Evolutionary conservation across 2,113 vertebrate species (phyloP), one percentile per base, ranked within the genome.

Genomic region (Erythrocercus mccallii): DNA sequence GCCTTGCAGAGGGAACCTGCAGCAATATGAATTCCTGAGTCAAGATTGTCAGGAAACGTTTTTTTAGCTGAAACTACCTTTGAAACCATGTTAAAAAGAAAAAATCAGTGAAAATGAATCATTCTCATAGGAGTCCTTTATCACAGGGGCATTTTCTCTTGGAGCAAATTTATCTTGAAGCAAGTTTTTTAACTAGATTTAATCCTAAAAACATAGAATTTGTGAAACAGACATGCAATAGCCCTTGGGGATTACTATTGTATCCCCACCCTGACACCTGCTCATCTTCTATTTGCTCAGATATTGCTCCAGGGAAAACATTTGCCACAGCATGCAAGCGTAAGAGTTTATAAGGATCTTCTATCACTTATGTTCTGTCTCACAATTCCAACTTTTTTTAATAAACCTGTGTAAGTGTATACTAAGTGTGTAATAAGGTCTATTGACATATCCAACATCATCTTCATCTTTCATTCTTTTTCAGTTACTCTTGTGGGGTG

Each of bases 261-360:
- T 31, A 83, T 51, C 45, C 47, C 64, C 42, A 86, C 53, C 58
- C 65, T 74, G 57, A 88, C 94, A 95, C 93, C 90, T 96, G 94
- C 58, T 86, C 56, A 64, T 66, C 68, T 60, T 82, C 84, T 82
- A 13, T 81, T 73, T 81, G 40, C 62, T 92, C 42, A 44, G 44
- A 33, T 90, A 78, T 73, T 77, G 48, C 79, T 64, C 18, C 40
- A 53, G 51, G 85, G 68, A 33, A 66, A 83, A 44, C 24, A 92
- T 83, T 86, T 93, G 85, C 40, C 82, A 64, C 64, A 68, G 72
- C 88, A 68, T 45, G 88, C 60, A 94, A 84, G 68, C 35, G 22
- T 64, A 65, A 60, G 57, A 48, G 24, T 57, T 94, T 92, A 68
- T 84, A 83, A 81, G 69, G 48, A 81, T 94, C 86, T 96, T 78